phyloP scores from a whole-genome alignment of 2,797 vertebrate genomes.

The Aldrovandia affinis region DNA sequence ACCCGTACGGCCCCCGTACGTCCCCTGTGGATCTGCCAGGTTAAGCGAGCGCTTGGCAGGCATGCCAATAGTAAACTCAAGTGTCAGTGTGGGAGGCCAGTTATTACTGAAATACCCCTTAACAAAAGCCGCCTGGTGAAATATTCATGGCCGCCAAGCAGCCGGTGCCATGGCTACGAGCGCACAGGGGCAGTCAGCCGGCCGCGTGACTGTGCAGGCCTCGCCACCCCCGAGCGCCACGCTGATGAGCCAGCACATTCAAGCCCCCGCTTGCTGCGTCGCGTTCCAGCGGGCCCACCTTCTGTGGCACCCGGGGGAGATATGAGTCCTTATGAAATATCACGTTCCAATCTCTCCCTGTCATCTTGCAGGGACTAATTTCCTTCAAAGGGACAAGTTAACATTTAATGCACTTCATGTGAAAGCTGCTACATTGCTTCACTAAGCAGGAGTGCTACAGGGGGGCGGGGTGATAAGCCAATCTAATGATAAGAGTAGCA shows the following conservation, averaged over 20 bases:
- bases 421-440: constrained; percentile 23
- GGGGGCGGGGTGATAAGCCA: not conserved
- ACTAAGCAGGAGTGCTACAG: not conserved
- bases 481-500: not conserved
- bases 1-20: not conserved
- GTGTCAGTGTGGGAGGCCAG: constrained; percentile 25
- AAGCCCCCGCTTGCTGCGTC: constrained; percentile 46
- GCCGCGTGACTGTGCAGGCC: constrained; percentile 48
- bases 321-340: constrained; percentile 51
- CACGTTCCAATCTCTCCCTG: constrained; percentile 51
- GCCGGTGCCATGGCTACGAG: constrained; percentile 2
- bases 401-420: constrained; percentile 65
- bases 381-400: constrained; percentile 62
- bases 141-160: constrained; percentile 66
- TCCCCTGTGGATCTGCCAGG: not conserved
- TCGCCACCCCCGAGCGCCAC: constrained; percentile 38
- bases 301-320: constrained; percentile 30
- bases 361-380: constrained; percentile 53
- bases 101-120: constrained; percentile 44
- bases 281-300: constrained; percentile 53
- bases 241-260: constrained; percentile 44
- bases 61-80: constrained; percentile 19
- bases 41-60: not conserved
- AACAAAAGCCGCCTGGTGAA: constrained; percentile 58
- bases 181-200: constrained; percentile 43